Conservation (phyloP, 2,113 vertebrate genomes). For the Trichechus manatus region DNA sequence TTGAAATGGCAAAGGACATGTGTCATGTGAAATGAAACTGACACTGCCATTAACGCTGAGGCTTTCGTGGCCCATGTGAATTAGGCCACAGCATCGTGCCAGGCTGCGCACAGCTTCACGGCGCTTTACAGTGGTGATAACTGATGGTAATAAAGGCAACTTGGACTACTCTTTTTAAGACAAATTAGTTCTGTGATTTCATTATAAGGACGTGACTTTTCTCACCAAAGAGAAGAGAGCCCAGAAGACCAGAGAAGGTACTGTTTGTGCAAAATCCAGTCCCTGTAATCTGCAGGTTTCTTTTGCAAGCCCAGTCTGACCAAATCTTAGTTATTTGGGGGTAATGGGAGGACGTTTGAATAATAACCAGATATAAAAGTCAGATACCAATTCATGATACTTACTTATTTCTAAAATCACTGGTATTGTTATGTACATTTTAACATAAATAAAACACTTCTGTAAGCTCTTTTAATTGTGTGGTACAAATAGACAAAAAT, state of each 20-base stretch:
- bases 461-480: not conserved
- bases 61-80: not conserved
- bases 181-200: not conserved
- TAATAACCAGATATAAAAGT: not conserved
- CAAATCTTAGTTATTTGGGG: not conserved
- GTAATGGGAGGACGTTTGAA: not conserved
- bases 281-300: not conserved
- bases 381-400: not conserved
- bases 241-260: constrained; percentile 1
- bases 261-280: not conserved
- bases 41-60: constrained; percentile 4
- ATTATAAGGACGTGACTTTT: not conserved
- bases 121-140: not conserved
- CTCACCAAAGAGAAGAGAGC: not conserved
- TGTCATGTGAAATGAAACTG: constrained; percentile 49
- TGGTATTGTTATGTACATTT: not conserved
- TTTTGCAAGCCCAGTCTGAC: not conserved
- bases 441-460: not conserved
- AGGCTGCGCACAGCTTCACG: not conserved
- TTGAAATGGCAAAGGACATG: constrained; percentile 49
- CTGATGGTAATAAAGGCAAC: not conserved
- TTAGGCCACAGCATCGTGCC: not conserved
- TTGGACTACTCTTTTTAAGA: not conserved
- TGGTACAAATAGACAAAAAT: too few species aligned
- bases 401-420: not conserved